Evolutionary conservation across 2,888 invertebrate genomes (phyloP).

Genomic region (Hirtodrosophila confusa): DNA sequence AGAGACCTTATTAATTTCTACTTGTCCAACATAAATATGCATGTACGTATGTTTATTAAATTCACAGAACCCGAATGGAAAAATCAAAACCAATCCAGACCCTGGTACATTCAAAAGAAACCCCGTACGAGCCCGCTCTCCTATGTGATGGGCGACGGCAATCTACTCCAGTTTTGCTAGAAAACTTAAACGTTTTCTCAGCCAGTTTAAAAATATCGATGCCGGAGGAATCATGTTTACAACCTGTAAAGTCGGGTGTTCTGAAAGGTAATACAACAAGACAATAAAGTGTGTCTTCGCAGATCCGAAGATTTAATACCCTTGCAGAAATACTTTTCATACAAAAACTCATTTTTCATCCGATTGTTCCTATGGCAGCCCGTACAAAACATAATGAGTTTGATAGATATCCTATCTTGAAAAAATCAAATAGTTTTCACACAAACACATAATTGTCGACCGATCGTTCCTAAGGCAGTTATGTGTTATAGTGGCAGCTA

Average conservation of each 20-base stretch:
- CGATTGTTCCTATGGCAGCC: too few species aligned
- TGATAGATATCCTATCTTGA: too few species aligned
- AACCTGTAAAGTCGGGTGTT: conserved; percentile 84
- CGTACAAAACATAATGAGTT: too few species aligned
- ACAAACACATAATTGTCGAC: too few species aligned
- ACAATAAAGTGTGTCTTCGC: too few species aligned
- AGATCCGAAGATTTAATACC: too few species aligned
- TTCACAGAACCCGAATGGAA: conserved; percentile 13
- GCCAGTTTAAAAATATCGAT: conserved; percentile 92
- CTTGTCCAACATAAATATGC: neutral
- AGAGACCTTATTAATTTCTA: too few species aligned
- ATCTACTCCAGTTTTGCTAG: conserved; percentile 86
- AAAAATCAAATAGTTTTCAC: too few species aligned
- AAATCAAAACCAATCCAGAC: neutral
- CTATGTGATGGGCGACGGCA: conserved; percentile 84
- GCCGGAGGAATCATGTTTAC: conserved; percentile 51
- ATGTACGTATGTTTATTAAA: neutral
- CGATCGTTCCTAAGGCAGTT: too few species aligned
- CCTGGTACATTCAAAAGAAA: conserved; percentile 1
- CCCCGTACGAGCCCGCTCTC: neutral
- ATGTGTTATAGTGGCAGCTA: too few species aligned
- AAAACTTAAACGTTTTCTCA: conserved; percentile 87
- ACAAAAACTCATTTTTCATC: too few species aligned
- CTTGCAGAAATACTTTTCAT: too few species aligned
- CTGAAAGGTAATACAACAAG: conserved; percentile 57